Percentiles rank a stretch among this genome's conserved stretches.
These are phyloP conservation scores for Leptopilina clavipes DNA, from an alignment of 1,140 invertebrate species.

Conservation along the genomic window DNA sequence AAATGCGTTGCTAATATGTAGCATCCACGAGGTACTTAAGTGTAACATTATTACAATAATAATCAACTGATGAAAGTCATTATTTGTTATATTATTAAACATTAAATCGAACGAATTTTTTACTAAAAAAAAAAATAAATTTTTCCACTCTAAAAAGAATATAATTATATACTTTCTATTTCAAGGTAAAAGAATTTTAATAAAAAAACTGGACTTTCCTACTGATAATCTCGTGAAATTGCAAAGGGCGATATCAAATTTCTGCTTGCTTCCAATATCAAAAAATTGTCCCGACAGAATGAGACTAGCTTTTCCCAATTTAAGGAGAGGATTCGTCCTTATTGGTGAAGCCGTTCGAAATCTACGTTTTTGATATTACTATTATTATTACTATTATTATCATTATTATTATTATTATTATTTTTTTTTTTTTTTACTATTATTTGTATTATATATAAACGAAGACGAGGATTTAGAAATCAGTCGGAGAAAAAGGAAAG, in stretches of 20 bases:
- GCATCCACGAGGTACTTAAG: neutral
- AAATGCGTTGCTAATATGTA: neutral
- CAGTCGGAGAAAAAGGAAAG: neutral
- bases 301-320: neutral
- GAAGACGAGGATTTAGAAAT: slow-evolving; percentile 10
- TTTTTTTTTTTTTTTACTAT: too few species aligned
- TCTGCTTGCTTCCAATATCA: slow-evolving; percentile 5
- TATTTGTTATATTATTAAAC: too few species aligned
- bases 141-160: neutral
- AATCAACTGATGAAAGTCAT: too few species aligned
- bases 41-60: too few species aligned
- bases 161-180: too few species aligned
- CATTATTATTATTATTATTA: too few species aligned
- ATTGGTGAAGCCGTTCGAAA: slow-evolving; percentile 22
- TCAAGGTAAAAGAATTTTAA: slow-evolving; percentile 7
- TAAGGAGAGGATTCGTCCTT: neutral
- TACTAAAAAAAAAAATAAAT: too few species aligned
- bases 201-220: slow-evolving; percentile 23
- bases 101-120: too few species aligned
- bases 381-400: too few species aligned
- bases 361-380: slow-evolving; percentile 2
- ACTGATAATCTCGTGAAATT: slow-evolving; percentile 20
- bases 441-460: neutral
- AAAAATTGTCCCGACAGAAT: neutral
- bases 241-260: neutral